Conservation (phyloP, 2,888 invertebrate genomes). For the Conops quadrifasciatus region DNA sequence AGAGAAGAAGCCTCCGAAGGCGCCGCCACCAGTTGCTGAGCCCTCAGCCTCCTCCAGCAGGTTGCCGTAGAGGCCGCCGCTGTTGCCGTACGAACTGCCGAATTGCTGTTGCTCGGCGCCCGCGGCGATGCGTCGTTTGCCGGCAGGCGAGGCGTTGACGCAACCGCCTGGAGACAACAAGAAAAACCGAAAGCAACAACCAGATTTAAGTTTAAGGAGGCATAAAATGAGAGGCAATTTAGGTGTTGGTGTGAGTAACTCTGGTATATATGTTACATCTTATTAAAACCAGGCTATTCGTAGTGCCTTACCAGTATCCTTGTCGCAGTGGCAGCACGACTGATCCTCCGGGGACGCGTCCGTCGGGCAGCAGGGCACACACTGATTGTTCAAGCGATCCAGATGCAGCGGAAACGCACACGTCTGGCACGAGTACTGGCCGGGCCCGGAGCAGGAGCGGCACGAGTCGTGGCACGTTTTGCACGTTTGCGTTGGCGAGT, state of each 20-base stretch:
- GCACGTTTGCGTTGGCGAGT: constrained; percentile 74
- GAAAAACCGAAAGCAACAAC: too few relatives aligned
- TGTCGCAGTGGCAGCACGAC: constrained; percentile 77
- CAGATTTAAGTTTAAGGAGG: neutral
- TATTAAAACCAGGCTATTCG: too few relatives aligned
- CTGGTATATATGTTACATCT: neutral
- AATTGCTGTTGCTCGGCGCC: constrained; percentile 65
- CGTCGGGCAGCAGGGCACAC: constrained; percentile 77
- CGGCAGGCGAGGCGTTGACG: constrained; percentile 77
- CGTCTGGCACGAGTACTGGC: constrained; percentile 74
- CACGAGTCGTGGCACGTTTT: constrained; percentile 74
- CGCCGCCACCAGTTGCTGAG: constrained; percentile 41
- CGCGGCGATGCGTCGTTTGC: constrained; percentile 76
- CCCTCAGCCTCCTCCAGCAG: constrained; percentile 43
- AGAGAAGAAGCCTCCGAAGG: constrained; percentile 54
- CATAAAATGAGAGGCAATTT: neutral
- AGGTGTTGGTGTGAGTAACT: neutral
- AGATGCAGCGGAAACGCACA: constrained; percentile 74
- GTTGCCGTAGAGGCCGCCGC: constrained; percentile 48
- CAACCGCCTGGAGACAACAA: constrained; percentile 71
- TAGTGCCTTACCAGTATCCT: constrained; percentile 69
- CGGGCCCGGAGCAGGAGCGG: constrained; percentile 75
- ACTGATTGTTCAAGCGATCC: constrained; percentile 78
- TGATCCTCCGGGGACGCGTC: constrained; percentile 65
- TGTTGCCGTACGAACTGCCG: constrained; percentile 50